Evolutionary conservation across 2,888 invertebrate species (phyloP).

Genomic region (Epirrhoe alternata): DNA sequence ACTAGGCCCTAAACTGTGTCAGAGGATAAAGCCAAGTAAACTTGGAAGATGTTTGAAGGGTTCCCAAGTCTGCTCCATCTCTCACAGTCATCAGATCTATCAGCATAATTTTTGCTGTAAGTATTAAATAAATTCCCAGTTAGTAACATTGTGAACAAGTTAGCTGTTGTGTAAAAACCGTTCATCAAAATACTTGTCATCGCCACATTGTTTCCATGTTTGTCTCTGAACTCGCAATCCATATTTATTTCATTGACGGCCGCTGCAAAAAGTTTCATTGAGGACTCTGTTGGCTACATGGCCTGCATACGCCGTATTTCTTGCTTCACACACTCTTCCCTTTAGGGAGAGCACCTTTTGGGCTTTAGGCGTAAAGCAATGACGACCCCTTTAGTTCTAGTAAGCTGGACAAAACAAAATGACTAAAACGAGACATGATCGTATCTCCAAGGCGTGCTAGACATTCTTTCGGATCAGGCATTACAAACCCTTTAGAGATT

Average conservation of each 20-base stretch:
- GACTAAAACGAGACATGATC: too few relatives aligned
- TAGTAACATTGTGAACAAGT: background rate
- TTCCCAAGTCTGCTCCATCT: too few relatives aligned
- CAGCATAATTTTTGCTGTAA: background rate
- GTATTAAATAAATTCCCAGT: too few relatives aligned
- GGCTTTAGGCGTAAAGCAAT: constrained; percentile 1
- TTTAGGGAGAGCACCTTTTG: constrained; percentile 10
- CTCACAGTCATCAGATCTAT: background rate
- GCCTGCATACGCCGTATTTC: constrained; percentile 9
- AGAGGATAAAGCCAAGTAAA: too few relatives aligned
- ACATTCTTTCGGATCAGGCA: too few relatives aligned
- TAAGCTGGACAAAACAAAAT: too few relatives aligned
- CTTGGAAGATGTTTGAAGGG: too few relatives aligned
- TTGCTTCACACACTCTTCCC: constrained; percentile 17
- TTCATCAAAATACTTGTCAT: constrained; percentile 22
- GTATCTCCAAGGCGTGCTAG: too few relatives aligned
- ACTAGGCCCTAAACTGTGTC: too few relatives aligned
- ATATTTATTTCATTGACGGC: constrained; percentile 31
- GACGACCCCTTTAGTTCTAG: too few relatives aligned
- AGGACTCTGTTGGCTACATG: constrained; percentile 3
- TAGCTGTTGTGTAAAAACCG: constrained; percentile 3
- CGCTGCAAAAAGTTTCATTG: constrained; percentile 33
- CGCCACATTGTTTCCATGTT: constrained; percentile 15
- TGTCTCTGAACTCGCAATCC: constrained; percentile 12
- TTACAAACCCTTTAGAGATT: too few relatives aligned